Evolutionary conservation across 1,140 invertebrate species (phyloP).

Genomic region (Drosophila repleta): DNA sequence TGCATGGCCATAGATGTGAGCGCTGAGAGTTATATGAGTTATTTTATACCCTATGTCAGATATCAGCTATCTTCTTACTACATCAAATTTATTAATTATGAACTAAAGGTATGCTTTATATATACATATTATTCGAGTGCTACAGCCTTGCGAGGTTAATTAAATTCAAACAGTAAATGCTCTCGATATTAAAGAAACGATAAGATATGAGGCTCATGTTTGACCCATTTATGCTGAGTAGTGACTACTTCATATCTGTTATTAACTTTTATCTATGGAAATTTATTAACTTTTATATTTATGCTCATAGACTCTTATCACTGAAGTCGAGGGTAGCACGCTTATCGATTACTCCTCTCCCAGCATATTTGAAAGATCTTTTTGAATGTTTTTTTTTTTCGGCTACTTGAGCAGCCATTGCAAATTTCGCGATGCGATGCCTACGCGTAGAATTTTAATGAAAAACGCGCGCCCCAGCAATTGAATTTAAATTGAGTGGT

Average conservation of each 20-base stretch:
- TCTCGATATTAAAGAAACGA: background rate
- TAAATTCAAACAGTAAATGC: background rate
- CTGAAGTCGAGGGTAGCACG: background rate
- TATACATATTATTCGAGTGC: background rate
- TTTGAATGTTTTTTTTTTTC: background rate
- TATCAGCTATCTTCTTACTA: too few relatives aligned
- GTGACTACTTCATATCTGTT: background rate
- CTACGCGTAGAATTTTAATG: constrained; percentile 59
- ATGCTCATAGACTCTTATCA: background rate
- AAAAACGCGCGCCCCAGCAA: constrained; percentile 25
- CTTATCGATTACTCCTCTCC: background rate
- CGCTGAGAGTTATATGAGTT: background rate
- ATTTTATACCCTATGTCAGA: background rate
- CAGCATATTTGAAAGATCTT: too few relatives aligned
- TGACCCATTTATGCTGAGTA: background rate
- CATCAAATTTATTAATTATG: too few relatives aligned
- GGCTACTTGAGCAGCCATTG: constrained; percentile 2
- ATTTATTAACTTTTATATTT: background rate
- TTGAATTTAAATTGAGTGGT: constrained; percentile 21
- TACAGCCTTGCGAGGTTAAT: background rate
- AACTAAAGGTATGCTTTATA: too few relatives aligned
- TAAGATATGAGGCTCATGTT: background rate
- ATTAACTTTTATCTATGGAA: background rate
- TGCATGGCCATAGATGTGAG: constrained; percentile 19
- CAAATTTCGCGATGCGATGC: constrained; percentile 31